Evolutionary conservation across 2,113 vertebrate genomes (phyloP), one percentile per base, ranked within the genome.

Genomic region (Solea solea): DNA sequence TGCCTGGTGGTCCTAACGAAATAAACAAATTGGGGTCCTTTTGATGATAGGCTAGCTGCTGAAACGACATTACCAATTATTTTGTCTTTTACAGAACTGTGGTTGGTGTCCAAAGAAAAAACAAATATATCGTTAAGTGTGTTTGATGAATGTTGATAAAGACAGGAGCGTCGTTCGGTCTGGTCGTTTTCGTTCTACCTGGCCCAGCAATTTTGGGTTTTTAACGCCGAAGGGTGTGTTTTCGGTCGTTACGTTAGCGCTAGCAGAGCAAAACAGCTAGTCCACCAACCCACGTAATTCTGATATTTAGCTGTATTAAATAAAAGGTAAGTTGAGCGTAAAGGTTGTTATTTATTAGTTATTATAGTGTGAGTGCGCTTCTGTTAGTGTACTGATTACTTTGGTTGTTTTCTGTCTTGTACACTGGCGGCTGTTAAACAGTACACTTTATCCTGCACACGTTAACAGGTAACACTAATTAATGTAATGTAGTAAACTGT

Each of bases 11-110:
- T 89, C 90, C 87, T 90, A 0, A 27, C 59, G 88, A 90, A 88
- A 92, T 90, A 92, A 92, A 92, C 89, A 92, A 87, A 85, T 87
- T 83, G 85, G 89, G 90, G 88, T 91, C 91, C 91, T 91, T 74
- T 56, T 44, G 81, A 4, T 14, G 14, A 59, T 34, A 60, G 15
- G 88, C 69, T 89, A 91, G 76, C 76, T 57, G 21, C 41, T 42
- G 66, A 48, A 66, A 56, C 64, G 76, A 28, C 48, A 11, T 55
- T 66, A 48, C 44, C 73, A 80, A 42, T 79, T 60, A 79, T 70
- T 71, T 84, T 86, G 68, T 34, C 34, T 86, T 87, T 77, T 61
- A 51, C 63, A 70, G 21, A 72, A 69, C 48, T 71, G 55, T 63
- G 57, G 4, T n/a, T 52, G 61, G 64, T 56, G 2, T 9, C 8